phyloP scores from a whole-genome alignment of 1,140 invertebrate genomes.

The Cotesia glomerata region DNA sequence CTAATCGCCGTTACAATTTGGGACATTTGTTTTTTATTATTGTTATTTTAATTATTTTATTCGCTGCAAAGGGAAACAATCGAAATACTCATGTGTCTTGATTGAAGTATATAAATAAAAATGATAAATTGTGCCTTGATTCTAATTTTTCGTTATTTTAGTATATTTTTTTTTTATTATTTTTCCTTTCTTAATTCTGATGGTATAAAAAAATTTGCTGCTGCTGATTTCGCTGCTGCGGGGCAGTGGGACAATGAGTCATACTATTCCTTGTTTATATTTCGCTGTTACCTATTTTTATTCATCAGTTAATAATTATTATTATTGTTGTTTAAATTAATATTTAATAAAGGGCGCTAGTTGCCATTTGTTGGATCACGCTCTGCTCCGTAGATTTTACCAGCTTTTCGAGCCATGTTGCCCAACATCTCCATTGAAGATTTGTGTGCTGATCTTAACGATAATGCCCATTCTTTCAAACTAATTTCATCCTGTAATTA shows the following conservation, averaged over 20 bases:
- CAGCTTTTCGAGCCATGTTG: conserved; percentile 94
- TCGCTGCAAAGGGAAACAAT: neutral
- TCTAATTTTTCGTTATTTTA: conserved; percentile 6
- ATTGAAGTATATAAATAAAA: neutral
- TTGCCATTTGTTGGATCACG: conserved; percentile 67
- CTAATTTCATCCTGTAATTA: conserved; percentile 85
- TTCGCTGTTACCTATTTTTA: conserved; percentile 20
- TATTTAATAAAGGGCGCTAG: conserved; percentile 45
- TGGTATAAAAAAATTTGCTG: conserved; percentile 51
- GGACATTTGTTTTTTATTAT: conserved; percentile 19
- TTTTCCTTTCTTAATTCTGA: conserved; percentile 43
- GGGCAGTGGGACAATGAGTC: conserved; percentile 53
- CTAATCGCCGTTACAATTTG: conserved; percentile 47
- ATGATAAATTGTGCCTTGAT: neutral
- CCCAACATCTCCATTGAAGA: conserved; percentile 89
- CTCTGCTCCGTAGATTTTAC: conserved; percentile 93
- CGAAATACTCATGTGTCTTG: too few species aligned
- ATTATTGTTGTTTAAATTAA: conserved; percentile 6
- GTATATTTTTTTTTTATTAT: conserved; percentile 27
- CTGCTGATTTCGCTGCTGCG: conserved; percentile 48
- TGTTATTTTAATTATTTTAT: conserved; percentile 22
- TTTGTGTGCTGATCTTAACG: conserved; percentile 89
- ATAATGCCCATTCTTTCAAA: conserved; percentile 92
- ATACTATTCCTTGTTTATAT: conserved; percentile 1
- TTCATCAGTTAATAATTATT: conserved; percentile 11